phyloP scores from a whole-genome alignment of 2,888 invertebrate genomes.

The Falcaria lacertinaria region DNA sequence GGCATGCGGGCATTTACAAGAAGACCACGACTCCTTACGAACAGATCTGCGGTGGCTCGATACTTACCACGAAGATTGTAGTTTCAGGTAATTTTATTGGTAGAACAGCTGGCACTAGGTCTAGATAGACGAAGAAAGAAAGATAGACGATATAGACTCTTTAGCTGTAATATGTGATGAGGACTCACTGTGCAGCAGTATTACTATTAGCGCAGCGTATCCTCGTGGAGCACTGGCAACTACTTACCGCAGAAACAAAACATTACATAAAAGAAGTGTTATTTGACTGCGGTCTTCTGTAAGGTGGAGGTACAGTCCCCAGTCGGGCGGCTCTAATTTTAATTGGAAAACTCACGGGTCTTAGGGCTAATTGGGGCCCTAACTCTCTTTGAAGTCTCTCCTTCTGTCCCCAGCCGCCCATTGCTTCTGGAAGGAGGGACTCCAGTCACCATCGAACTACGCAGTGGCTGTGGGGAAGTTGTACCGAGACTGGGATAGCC shows the following conservation, averaged over 20 bases:
- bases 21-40: slow-evolving; percentile 37
- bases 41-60: slow-evolving; percentile 69
- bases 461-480: slow-evolving; percentile 46
- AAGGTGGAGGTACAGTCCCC: too few relatives aligned
- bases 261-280: too few relatives aligned
- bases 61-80: slow-evolving; percentile 37
- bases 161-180: too few relatives aligned
- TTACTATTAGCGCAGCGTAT: too few relatives aligned
- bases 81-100: slow-evolving; percentile 25
- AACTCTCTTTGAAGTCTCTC: too few relatives aligned
- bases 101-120: not conserved
- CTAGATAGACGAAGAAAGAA: not conserved
- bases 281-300: too few relatives aligned
- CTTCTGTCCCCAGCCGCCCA: not conserved
- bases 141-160: not conserved
- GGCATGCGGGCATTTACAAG: slow-evolving; percentile 70
- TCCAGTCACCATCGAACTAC: slow-evolving; percentile 8
- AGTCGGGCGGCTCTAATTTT: too few relatives aligned
- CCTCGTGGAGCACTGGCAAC: too few relatives aligned
- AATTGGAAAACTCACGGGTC: too few relatives aligned
- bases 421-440: slow-evolving; percentile 7
- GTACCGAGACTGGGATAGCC: slow-evolving; percentile 29
- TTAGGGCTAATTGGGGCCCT: too few relatives aligned
- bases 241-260: too few relatives aligned
- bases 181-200: too few relatives aligned